Base-by-base conservation (phyloP, 2,113 vertebrate species). In the Nothocercus nigrocapillus region DNA sequence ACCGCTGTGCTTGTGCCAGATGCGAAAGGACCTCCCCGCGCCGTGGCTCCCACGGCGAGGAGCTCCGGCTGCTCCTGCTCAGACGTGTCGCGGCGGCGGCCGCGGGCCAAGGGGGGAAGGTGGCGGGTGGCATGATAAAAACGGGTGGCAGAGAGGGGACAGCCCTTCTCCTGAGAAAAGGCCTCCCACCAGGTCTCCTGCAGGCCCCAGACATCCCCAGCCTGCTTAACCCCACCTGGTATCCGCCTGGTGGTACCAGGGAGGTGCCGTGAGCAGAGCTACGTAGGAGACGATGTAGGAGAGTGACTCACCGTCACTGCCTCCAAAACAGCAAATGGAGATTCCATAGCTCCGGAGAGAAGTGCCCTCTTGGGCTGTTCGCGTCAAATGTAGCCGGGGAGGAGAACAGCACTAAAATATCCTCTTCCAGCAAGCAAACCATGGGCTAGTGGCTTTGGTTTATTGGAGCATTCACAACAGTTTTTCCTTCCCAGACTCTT, bases 181-280 rank as follows among this genome's bases (percentile, higher is more conserved):
- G 59, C 49, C 49, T 22, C 49, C 49, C 49, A 22, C 21, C 49
- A 21, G 49, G 49, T 11, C 45, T 18, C 45, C 45, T 45, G 45
- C 45, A 17, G 11, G 45, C 45, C 45, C 45, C 22, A 24, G 49
- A 25, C 21, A 7, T 51, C 49, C 49, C 49, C 49, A 6, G 49
- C 22, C 49, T 51, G 12, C 24, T 24, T 5, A 51, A 51, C 49
- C 22, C 24, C 49, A 16, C 45, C 45, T 45, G 16, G 45, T 18
- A 45, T 16, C 42, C 5, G 45, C 45, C 45, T 45, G 45, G 45
- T 45, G 45, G 45, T 45, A 17, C 44, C 16, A 0, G 20, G 24
- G 5, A 76, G 28, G 68, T 66, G 34, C 44, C 58, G 0, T 5
- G 18, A 14, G 2, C 4, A 5, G 82, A 25, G 17, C 15, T 1